These are phyloP conservation scores for Herpetotheres cachinnans DNA, from an alignment of 2,113 vertebrate species.

Conservation along the genomic window DNA sequence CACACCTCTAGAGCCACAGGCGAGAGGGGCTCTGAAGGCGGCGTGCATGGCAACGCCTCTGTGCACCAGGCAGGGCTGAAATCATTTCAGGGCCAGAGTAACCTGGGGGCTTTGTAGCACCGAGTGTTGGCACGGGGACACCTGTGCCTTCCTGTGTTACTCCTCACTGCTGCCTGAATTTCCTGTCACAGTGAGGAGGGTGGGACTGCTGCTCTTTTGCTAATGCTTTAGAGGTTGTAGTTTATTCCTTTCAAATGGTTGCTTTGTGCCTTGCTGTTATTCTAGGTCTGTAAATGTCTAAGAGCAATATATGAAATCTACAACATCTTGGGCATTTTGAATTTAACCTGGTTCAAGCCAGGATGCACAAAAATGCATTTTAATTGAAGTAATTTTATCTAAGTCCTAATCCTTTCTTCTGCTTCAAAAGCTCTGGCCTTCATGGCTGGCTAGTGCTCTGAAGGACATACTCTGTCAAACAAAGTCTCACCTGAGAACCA, in stretches of 20 bases:
- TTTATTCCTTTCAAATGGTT: not conserved
- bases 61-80: not conserved
- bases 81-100: not conserved
- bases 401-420: not conserved
- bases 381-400: not conserved
- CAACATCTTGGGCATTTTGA: not conserved
- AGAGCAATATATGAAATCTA: not conserved
- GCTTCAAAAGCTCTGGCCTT: not conserved
- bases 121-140: accelerated
- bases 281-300: not conserved
- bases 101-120: not conserved
- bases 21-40: not conserved
- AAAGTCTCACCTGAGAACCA: not conserved
- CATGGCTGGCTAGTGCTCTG: not conserved
- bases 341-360: not conserved
- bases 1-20: too few species aligned
- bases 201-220: not conserved
- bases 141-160: not conserved
- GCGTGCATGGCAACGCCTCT: not conserved
- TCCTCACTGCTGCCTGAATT: not conserved
- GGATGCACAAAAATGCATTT: not conserved
- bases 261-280: not conserved
- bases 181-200: not conserved
- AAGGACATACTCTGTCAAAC: not conserved
- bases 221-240: not conserved